A percentile compares a stretch with the other conserved stretches of the same genome.
Evolutionary conservation across 37 sponge, comb jelly and placozoan species (phyloP).

Genomic region (Crambe crambe): DNA sequence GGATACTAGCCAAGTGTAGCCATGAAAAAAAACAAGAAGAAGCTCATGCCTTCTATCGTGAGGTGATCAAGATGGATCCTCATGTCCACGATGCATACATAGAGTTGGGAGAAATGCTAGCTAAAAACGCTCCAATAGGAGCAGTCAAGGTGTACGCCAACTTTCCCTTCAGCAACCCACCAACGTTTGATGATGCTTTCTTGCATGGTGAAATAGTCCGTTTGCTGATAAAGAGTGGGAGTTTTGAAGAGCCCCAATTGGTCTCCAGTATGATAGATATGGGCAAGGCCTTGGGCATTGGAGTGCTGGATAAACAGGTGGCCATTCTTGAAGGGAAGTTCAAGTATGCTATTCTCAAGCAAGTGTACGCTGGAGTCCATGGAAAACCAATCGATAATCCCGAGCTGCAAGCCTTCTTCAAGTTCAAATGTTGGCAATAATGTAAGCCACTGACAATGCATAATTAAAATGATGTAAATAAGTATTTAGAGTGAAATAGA

Average conservation of each 20-base stretch:
- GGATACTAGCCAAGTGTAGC: constrained; percentile 59
- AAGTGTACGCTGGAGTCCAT: constrained; percentile 89
- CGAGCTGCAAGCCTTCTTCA: constrained; percentile 92
- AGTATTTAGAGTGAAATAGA: no score
- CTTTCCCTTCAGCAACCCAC: constrained; percentile 88
- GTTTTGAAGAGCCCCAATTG: constrained; percentile 79
- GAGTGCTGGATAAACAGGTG: constrained; percentile 87
- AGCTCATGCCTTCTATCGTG: constrained; percentile 59
- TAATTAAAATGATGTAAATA: not conserved
- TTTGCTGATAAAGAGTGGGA: constrained; percentile 78
- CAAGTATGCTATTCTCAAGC: constrained; percentile 79
- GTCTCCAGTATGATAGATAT: constrained; percentile 73
- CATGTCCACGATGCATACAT: constrained; percentile 96
- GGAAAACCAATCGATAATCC: constrained; percentile 78
- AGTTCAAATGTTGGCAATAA: constrained; percentile 90
- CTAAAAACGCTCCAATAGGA: constrained; percentile 61
- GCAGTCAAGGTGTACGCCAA: constrained; percentile 90
- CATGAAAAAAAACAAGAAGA: constrained; percentile 45
- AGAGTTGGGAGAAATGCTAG: constrained; percentile 88
- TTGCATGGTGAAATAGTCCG: constrained; percentile 93
- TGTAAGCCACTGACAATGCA: no score
- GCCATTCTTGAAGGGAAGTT: constrained; percentile 84
- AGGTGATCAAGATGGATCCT: constrained; percentile 83
- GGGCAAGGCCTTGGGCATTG: constrained; percentile 89
- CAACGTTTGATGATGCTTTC: constrained; percentile 95